Conservation (phyloP, 2,797 vertebrate genomes). For the Pseudochirops cupreus region DNA sequence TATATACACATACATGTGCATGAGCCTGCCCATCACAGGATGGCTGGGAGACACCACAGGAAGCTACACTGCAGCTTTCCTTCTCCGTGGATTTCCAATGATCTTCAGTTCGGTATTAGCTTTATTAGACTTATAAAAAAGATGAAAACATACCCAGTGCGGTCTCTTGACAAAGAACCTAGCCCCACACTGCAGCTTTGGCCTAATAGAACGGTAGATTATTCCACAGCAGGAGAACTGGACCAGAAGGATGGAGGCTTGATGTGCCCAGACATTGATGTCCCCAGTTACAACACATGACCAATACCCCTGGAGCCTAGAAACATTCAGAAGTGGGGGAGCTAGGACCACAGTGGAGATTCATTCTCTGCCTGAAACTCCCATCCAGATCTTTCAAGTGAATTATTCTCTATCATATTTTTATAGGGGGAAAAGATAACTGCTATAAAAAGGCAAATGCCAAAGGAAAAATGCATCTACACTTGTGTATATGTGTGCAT, state of each 20-base stretch:
- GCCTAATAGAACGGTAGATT: conserved; percentile 83
- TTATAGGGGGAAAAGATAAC: conserved; percentile 36
- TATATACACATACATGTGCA: not conserved
- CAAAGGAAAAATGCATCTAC: conserved; percentile 4
- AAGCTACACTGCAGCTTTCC: conserved; percentile 92
- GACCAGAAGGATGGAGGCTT: conserved; percentile 82
- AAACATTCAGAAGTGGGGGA: conserved; percentile 34
- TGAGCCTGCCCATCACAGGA: conserved; percentile 82
- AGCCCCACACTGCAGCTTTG: conserved; percentile 83
- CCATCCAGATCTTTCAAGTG: conserved; percentile 36
- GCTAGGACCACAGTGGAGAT: not conserved
- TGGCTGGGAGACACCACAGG: conserved; percentile 94
- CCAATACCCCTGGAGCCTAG: not conserved
- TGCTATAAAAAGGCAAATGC: conserved; percentile 52
- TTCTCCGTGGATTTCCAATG: conserved; percentile 92
- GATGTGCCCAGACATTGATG: conserved; percentile 18
- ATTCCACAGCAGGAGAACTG: conserved; percentile 84
- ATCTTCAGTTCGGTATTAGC: conserved; percentile 88
- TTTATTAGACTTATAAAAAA: conserved; percentile 84
- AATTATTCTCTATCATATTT: conserved; percentile 64
- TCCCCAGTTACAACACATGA: conserved; percentile 79
- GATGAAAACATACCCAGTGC: conserved; percentile 79
- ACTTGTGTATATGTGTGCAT: too few species aligned
- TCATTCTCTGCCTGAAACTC: conserved; percentile 51
- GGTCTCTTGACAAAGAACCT: conserved; percentile 52